Conservation (phyloP, 2,113 vertebrate genomes). For the Chloebia gouldiae region DNA sequence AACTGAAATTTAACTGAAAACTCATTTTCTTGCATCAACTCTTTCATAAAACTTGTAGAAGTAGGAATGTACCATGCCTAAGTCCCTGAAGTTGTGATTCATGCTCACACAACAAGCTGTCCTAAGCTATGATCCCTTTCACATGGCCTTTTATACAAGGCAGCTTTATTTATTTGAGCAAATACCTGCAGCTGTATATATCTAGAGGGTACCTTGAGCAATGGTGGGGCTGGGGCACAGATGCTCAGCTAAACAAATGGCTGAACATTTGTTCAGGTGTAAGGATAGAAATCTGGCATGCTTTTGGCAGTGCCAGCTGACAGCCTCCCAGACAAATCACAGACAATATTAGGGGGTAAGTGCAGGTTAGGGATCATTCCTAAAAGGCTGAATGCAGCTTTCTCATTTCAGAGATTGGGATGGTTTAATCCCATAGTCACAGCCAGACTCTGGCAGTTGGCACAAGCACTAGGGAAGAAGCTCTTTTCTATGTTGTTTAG, state of each 20-base stretch:
- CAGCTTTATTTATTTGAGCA: background rate
- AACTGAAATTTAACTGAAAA: background rate
- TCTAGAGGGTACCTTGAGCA: background rate
- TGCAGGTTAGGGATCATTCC: background rate
- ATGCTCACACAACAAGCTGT: background rate
- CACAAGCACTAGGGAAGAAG: background rate
- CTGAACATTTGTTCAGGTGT: background rate
- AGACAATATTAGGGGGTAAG: background rate
- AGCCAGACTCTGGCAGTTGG: background rate
- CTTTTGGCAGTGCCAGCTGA: background rate
- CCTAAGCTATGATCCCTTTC: background rate
- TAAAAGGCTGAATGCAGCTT: background rate
- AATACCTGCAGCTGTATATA: background rate
- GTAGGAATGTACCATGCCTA: background rate
- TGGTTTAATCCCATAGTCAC: background rate
- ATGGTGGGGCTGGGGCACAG: accelerated
- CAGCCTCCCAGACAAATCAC: background rate
- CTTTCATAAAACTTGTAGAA: background rate
- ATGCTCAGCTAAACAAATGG: background rate
- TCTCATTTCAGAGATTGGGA: background rate
- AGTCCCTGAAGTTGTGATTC: background rate
- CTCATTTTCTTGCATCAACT: accelerated
- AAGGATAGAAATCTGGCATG: accelerated
- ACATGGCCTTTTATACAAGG: accelerated
- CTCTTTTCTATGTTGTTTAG: background rate